These are phyloP conservation scores for Butorides virescens DNA, from an alignment of 2,113 vertebrate species.

Conservation along the genomic window DNA sequence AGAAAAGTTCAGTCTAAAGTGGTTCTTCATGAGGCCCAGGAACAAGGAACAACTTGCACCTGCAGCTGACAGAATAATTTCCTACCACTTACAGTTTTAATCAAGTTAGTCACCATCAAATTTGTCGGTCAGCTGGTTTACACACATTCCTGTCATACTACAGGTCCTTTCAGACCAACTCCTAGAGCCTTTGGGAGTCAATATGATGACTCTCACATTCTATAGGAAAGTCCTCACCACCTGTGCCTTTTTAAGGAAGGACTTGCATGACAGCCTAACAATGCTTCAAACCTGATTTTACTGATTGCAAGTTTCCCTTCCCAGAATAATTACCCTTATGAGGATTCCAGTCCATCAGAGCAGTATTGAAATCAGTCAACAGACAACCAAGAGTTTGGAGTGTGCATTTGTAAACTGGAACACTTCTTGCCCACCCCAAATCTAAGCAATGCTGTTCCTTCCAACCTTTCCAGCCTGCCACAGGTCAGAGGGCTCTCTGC, in stretches of 20 bases:
- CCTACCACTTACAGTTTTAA: neutral
- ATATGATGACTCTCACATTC: neutral
- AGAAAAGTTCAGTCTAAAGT: neutral
- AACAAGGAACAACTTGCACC: neutral
- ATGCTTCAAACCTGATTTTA: neutral
- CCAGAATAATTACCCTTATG: neutral
- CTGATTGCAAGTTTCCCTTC: neutral
- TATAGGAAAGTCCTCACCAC: neutral
- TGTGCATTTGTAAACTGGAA: neutral
- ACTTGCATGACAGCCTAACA: neutral
- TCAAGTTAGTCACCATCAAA: neutral
- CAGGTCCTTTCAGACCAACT: neutral
- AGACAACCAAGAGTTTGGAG: neutral
- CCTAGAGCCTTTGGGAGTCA: neutral
- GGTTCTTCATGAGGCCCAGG: neutral
- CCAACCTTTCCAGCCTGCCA: neutral
- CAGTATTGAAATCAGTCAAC: neutral
- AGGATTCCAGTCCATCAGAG: neutral
- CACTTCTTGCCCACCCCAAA: neutral
- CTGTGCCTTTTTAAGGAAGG: neutral
- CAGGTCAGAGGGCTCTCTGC: neutral
- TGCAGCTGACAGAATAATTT: neutral
- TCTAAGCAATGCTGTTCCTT: neutral
- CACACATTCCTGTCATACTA: neutral
- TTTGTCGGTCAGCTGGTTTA: neutral